These are phyloP conservation scores for Poeciliopsis presidionis DNA, from an alignment of 2,797 vertebrate species.

Conservation along the genomic window DNA sequence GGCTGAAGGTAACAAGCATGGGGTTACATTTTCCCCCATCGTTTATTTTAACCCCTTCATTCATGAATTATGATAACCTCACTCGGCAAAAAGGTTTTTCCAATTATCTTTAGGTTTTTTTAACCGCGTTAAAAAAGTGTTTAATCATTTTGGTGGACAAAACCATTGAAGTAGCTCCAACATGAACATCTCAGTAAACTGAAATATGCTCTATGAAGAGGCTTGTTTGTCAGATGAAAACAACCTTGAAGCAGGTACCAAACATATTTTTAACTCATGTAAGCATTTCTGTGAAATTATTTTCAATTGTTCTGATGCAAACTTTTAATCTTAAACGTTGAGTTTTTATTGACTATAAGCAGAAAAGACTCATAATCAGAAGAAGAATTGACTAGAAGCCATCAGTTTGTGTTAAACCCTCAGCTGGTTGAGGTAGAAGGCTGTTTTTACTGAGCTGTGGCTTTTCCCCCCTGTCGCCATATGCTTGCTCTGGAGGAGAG, in stretches of 20 bases:
- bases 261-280: neutral
- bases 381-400: neutral
- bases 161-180: neutral
- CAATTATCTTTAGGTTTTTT: neutral
- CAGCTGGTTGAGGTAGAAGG: neutral
- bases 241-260: neutral
- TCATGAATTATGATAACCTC: neutral
- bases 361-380: neutral
- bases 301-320: neutral
- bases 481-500: neutral
- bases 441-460: neutral
- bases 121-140: neutral
- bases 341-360: neutral
- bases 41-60: neutral
- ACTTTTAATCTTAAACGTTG: neutral
- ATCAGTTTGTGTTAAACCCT: neutral
- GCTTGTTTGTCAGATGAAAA: neutral
- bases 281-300: neutral
- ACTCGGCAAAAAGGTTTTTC: neutral
- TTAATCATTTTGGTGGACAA: neutral
- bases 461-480: neutral
- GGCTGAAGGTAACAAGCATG: constrained; percentile 12
- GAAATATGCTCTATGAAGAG: neutral
- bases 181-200: neutral
- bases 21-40: neutral